Base-by-base conservation (phyloP, 1,140 invertebrate genomes). In the Lineus longissimus region DNA sequence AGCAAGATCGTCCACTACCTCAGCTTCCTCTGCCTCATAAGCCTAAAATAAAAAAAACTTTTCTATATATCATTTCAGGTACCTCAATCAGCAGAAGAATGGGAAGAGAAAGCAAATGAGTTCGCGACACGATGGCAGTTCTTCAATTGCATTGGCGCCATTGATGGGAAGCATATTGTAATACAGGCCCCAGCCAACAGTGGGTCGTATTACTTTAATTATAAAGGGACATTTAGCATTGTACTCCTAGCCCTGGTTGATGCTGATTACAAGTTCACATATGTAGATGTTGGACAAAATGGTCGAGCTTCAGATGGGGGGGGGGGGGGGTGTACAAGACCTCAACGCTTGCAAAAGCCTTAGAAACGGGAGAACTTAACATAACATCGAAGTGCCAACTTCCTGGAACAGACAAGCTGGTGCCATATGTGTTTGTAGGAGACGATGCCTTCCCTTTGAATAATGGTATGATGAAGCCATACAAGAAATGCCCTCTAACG, bases 361-460 rank as follows among this genome's bases (percentile, higher is more conserved):
- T 51, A n/a, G 19, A 51, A 27, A 19, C n/a, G 6, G 19, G 25
- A 9, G 25, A 51, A n/a, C n/a, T 51, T 7, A 51, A 51, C 25
- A 19, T 51, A 19, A 19, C 47, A 7, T 19, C n/a, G 4, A 19
- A 19, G 9, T 19, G 47, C n/a, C 25, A 23, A 51, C 47, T 51
- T 6, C 47, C 47, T 7, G 47, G 47, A 23, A 51, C 47, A 7
- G 47, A 51, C 9, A 4, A 51, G n/a, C 9, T 27, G 19, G 25
- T 51, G 4, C n/a, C 19, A 4, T 51, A 51, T 51, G 19, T 23
- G n/a, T 23, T 51, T 27, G 47, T 51, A n/a, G 25, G 25, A n/a
- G 47, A 51, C 47, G 47, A 51, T 51, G 47, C 47, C n/a, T 51
- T 51, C n/a, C n/a, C 47, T 9, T 7, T 51, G 47, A 51, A 51